Percentiles rank a stretch among this genome's conserved stretches.
Conservation (phyloP, 2,797 vertebrate species). For the Coilia nasus region DNA sequence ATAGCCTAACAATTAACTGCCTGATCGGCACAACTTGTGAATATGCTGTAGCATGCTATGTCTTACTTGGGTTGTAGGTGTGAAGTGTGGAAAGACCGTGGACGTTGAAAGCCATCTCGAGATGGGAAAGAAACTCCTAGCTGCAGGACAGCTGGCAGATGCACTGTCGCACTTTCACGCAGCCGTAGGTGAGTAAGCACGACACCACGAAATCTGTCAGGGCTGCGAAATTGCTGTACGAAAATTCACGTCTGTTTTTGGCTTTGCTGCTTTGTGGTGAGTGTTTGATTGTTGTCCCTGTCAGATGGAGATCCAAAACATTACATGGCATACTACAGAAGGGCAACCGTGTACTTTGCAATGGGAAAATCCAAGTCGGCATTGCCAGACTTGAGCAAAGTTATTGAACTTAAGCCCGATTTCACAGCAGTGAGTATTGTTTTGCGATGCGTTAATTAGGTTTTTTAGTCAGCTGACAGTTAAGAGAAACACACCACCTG, state of each 20-base stretch:
- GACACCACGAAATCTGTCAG: background rate
- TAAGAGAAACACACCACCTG: background rate
- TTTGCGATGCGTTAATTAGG: background rate
- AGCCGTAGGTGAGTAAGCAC: constrained; percentile 84
- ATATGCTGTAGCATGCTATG: background rate
- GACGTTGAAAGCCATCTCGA: constrained; percentile 94
- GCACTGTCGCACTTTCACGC: constrained; percentile 96
- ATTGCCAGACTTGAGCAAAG: constrained; percentile 92
- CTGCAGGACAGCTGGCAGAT: constrained; percentile 95
- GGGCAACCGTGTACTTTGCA: constrained; percentile 95
- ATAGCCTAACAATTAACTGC: background rate
- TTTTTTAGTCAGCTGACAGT: background rate
- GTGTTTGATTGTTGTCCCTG: background rate
- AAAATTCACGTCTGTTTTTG: background rate
- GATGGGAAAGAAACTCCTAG: constrained; percentile 97
- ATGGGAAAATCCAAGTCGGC: constrained; percentile 99
- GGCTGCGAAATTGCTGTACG: background rate
- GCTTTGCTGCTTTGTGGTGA: no score
- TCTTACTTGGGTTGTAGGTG: constrained; percentile 72
- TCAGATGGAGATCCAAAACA: constrained; percentile 93
- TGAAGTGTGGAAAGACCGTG: constrained; percentile 87
- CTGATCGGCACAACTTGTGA: background rate
- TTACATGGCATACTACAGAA: constrained; percentile 95
- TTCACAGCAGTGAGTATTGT: constrained; percentile 91
- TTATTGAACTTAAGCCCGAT: constrained; percentile 96